phyloP scores from a whole-genome alignment of 2,797 vertebrate genomes.

The Anolis apletophallus region DNA sequence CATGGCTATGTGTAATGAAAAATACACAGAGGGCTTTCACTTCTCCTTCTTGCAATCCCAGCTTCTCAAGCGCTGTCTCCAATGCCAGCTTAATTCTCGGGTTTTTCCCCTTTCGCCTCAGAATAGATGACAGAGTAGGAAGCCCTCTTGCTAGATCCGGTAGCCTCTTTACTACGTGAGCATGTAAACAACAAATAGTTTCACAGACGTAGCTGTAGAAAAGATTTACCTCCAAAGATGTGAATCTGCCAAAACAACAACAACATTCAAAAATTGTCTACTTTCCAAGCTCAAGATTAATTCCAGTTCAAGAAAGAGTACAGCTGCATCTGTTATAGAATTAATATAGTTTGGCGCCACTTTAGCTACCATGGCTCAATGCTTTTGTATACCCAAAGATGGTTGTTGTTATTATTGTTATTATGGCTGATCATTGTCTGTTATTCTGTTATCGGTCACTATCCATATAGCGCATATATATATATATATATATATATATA shows the following conservation, averaged over 20 bases:
- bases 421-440: too few species aligned
- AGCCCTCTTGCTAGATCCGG: constrained; percentile 68
- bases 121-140: constrained; percentile 72
- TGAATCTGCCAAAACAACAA: constrained; percentile 62
- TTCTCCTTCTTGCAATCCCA: constrained; percentile 66
- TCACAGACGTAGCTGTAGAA: constrained; percentile 72
- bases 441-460: too few species aligned
- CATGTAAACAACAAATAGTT: constrained; percentile 67
- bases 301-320: neutral
- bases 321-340: too few species aligned
- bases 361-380: too few species aligned
- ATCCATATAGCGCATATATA: too few species aligned
- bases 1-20: constrained; percentile 66
- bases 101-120: constrained; percentile 70
- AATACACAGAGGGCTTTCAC: constrained; percentile 69
- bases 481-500: too few species aligned
- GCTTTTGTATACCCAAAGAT: too few species aligned
- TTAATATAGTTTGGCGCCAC: too few species aligned
- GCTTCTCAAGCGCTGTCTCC: constrained; percentile 64
- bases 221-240: constrained; percentile 69
- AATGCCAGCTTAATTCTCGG: constrained; percentile 58
- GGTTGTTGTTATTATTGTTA: too few species aligned
- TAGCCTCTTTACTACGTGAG: constrained; percentile 61
- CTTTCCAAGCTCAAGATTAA: neutral
- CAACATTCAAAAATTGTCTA: constrained; percentile 18